Base-by-base conservation (phyloP, 2,113 vertebrate genomes). In the Ptychochromis oligacanthus region DNA sequence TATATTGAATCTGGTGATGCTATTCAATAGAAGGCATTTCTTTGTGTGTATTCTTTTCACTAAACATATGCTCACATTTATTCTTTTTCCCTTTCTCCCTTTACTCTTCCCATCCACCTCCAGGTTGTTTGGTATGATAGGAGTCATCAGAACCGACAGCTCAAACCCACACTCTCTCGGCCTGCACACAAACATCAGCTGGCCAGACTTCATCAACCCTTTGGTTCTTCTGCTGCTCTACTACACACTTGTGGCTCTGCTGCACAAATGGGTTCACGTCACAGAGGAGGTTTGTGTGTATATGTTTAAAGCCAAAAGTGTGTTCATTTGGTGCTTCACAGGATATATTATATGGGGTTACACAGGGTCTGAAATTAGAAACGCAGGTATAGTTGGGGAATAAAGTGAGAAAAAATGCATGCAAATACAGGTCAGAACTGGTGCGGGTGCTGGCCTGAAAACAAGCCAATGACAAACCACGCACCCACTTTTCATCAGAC, bases 71-170 rank as follows among this genome's bases (percentile, higher is more conserved):
- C 11, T 49, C 38, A 65, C 7, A 26, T 22, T 1, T 36, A 8
- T 56, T 6, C 26, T 22, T 1, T 31, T 52, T 15, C 4, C 38
- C n/a, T 76, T 2, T 75, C 14, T 28, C 13, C 17, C 61, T 56
- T 78, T 26, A 10, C 43, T 24, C 17, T 76, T 26, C 17, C 26
- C 15, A 49, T 15, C 75, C 4, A 14, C 52, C 34, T 38, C 8
- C 85, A 97, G 96, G 89, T 79, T 97, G 82, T 95, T 97, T 88
- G 97, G 96, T 4, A 95, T 97, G 94, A 96, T 92, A 0, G 94
- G 95, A 2, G 86, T 96, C 46, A 94, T 97, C 81, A 88, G 90
- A 83, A 96, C 94, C 75, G 95, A 95, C 81, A 49, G 54, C 13
- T 95, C 95, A 0, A 91, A 93, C 28, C 94, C 89, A 0, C 91